A percentile compares a stretch with the other conserved stretches of the same genome.
phyloP scores from a whole-genome alignment of 2,888 invertebrate genomes.

The Melolontha melolontha region DNA sequence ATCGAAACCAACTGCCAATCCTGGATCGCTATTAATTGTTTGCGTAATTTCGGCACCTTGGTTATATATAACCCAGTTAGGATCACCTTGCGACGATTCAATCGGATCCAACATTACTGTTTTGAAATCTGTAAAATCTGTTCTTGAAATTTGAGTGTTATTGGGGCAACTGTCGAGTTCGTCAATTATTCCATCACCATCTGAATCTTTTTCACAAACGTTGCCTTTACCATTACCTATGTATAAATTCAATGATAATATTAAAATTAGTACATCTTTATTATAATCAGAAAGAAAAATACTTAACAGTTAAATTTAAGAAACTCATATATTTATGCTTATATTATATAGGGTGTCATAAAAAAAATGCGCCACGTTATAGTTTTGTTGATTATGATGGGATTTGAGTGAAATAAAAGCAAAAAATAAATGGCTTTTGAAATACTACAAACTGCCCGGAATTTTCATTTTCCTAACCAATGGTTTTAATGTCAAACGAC shows the following conservation, averaged over 20 bases:
- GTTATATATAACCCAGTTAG: slow-evolving; percentile 93
- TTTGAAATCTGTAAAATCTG: slow-evolving; percentile 93
- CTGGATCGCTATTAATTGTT: slow-evolving; percentile 95
- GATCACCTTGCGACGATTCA: slow-evolving; percentile 93
- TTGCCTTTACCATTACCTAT: slow-evolving; percentile 86
- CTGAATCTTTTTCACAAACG: slow-evolving; percentile 85
- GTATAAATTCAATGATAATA: slow-evolving; percentile 43
- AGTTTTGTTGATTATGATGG: too few species aligned
- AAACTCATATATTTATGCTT: too few species aligned
- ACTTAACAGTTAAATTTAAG: too few species aligned
- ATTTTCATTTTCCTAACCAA: too few species aligned
- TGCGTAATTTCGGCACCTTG: slow-evolving; percentile 92
- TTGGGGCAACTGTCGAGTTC: slow-evolving; percentile 93
- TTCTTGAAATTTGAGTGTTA: slow-evolving; percentile 89
- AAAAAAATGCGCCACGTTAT: too few species aligned
- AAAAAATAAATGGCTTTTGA: too few species aligned
- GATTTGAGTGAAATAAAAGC: too few species aligned
- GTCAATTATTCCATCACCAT: slow-evolving; percentile 84
- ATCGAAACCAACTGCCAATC: slow-evolving; percentile 91
- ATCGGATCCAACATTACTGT: slow-evolving; percentile 93
- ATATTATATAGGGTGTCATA: too few species aligned
- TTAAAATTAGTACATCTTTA: too few species aligned
- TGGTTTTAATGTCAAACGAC: too few species aligned
- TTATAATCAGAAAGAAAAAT: too few species aligned
- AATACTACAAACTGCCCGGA: too few species aligned